Conservation (phyloP, 2,797 vertebrate species). For the Cyclura pinguis region DNA sequence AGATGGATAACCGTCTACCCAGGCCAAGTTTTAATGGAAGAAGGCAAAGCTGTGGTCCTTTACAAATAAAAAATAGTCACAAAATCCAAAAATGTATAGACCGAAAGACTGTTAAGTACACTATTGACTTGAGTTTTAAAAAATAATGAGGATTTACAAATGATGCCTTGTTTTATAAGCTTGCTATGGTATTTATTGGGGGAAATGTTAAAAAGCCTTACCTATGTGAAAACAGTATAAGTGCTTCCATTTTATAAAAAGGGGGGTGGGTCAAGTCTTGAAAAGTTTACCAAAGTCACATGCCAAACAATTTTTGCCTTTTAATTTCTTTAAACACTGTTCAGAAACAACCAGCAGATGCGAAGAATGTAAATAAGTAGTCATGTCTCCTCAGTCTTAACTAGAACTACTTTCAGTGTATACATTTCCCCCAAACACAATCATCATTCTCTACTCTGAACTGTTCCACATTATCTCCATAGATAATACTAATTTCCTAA, state of each 20-base stretch:
- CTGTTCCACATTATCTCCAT: slow-evolving; percentile 38
- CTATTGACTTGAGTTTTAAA: slow-evolving; percentile 65
- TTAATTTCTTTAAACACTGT: slow-evolving; percentile 64
- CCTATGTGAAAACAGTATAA: slow-evolving; percentile 75
- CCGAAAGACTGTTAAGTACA: slow-evolving; percentile 62
- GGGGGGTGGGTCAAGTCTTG: slow-evolving; percentile 63
- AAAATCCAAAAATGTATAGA: slow-evolving; percentile 57
- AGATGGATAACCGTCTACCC: slow-evolving; percentile 57
- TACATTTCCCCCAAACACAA: slow-evolving; percentile 51
- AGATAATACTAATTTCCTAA: slow-evolving; percentile 60
- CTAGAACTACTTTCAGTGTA: slow-evolving; percentile 38
- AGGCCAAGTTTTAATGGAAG: slow-evolving; percentile 72
- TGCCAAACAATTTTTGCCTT: slow-evolving; percentile 83
- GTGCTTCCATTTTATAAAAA: slow-evolving; percentile 77
- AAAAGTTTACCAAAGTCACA: slow-evolving; percentile 82
- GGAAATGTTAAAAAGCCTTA: slow-evolving; percentile 79
- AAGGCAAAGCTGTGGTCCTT: slow-evolving; percentile 75
- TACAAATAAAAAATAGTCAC: slow-evolving; percentile 52
- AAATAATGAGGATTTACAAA: slow-evolving; percentile 70
- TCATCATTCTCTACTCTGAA: slow-evolving; percentile 15
- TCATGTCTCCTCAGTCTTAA: slow-evolving; percentile 63
- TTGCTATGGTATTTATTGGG: slow-evolving; percentile 84
- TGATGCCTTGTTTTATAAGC: slow-evolving; percentile 82
- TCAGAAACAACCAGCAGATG: slow-evolving; percentile 67
- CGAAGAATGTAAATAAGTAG: slow-evolving; percentile 63